Conservation (phyloP, 1,140 invertebrate genomes). For the Laodelphax striatellus region DNA sequence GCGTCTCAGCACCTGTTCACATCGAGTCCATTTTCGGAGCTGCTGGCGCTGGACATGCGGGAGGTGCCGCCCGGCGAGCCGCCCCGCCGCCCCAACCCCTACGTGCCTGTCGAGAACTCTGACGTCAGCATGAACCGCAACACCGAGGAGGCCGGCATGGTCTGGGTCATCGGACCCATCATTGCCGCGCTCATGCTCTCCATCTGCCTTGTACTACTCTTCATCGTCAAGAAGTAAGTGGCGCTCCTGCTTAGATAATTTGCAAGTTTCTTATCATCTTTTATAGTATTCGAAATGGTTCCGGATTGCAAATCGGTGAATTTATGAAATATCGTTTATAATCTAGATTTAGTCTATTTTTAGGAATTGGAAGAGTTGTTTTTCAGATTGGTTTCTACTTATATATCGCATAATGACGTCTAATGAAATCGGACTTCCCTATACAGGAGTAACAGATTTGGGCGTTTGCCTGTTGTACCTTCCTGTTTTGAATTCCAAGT, state of each 20-base stretch:
- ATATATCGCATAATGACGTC: too few relatives aligned
- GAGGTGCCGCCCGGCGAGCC: conserved; percentile 76
- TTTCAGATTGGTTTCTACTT: too few relatives aligned
- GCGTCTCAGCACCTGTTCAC: conserved; percentile 72
- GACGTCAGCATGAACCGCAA: conserved; percentile 67
- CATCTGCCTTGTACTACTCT: conserved; percentile 61
- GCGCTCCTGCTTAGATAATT: not conserved
- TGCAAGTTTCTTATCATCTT: too few relatives aligned
- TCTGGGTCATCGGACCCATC: conserved; percentile 77
- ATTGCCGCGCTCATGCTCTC: conserved; percentile 67
- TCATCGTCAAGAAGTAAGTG: conserved; percentile 55
- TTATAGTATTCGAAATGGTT: too few relatives aligned
- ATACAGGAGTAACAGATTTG: too few relatives aligned
- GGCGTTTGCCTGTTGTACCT: too few relatives aligned
- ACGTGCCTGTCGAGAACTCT: conserved; percentile 52
- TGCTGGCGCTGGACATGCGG: conserved; percentile 75
- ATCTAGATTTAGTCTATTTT: too few relatives aligned
- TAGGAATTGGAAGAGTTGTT: too few relatives aligned
- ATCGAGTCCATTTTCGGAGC: conserved; percentile 87
- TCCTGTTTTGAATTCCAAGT: too few relatives aligned
- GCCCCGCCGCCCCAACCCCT: conserved; percentile 71
- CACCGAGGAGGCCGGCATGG: conserved; percentile 65
- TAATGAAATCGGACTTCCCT: too few relatives aligned
- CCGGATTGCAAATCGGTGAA: too few relatives aligned
- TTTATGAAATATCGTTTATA: too few relatives aligned